Evolutionary conservation across 2,113 vertebrate species (phyloP).

Genomic region (Galeopterus variegatus): DNA sequence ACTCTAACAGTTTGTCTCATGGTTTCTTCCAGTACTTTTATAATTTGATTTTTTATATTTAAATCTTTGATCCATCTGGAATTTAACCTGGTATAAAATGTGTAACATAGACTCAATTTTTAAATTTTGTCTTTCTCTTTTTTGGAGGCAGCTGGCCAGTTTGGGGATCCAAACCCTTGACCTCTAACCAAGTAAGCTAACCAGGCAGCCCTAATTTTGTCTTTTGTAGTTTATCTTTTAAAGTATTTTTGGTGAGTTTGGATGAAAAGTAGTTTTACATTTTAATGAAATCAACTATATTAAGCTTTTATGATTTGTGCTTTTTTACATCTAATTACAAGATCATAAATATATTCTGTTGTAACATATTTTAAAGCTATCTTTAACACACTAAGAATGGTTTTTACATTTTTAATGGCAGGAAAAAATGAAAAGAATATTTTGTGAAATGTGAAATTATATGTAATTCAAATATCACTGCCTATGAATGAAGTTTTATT

Average conservation of each 20-base stretch:
- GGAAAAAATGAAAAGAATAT: no score
- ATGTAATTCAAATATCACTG: no score
- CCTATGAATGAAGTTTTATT: no score
- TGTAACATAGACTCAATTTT: background rate
- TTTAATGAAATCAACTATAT: slow-evolving; percentile 10
- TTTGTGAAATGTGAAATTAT: no score
- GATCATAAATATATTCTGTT: background rate
- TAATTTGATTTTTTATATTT: background rate
- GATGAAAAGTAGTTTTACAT: background rate
- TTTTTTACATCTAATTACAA: background rate
- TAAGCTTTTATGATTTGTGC: background rate
- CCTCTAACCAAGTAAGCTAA: no score
- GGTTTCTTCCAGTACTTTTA: slow-evolving; percentile 6
- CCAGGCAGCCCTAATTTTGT: no score
- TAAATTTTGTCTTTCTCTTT: background rate
- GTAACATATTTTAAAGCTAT: no score
- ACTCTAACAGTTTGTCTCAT: background rate
- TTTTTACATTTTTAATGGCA: no score
- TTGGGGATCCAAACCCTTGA: no score
- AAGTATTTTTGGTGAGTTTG: background rate
- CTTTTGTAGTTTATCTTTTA: slow-evolving; percentile 12
- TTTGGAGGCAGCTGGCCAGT: no score
- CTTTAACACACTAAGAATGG: no score
- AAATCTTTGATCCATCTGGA: slow-evolving; percentile 18
- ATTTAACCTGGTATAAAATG: background rate